Base-by-base conservation (phyloP, 1,140 invertebrate species). In the Eupeodes corollae region DNA sequence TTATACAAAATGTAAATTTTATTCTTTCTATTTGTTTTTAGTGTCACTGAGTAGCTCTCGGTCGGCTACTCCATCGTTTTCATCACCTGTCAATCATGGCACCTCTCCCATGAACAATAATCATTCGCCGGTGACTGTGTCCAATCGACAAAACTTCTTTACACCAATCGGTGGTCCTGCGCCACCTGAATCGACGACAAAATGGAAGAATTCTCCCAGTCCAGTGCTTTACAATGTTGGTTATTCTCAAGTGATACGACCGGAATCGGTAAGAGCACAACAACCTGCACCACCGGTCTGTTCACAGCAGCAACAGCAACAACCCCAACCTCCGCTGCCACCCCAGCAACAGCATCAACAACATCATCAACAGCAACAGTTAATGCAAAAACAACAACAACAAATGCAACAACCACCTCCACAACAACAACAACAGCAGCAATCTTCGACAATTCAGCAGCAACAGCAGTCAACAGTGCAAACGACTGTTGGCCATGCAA, bases 1-100 rank as follows among this genome's bases (percentile, higher is more conserved):
- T 21, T 48, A 13, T 8, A 13, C 18, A 9, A 38, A n/a, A n/a
- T 10, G 45, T 42, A 31, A 39, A 38, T 34, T 43, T 44, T 13
- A 50, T 48, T 49, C 32, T 46, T 44, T 52, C 9, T 52, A 38
- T 52, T 43, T 48, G 59, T 48, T 70, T 75, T 32, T 61, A 88
- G 91, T 96, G 47, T 95, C 90, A 11, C 73, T 96, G 46, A 88
- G 90, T 57, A 91, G 88, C 67, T 94, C 91, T 9, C 78, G 89
- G 49, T 91, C 91, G 45, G 84, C 86, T 47, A 91, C 88, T 35
- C 88, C 89, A 48, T 86, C 86, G 30, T 89, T 85, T 66, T 87
- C 85, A 37, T 88, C 86, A 16, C 83, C 84, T 56, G 83, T 80
- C 26, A 78, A 82, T 61, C 72, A 81, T 58, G 73, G 78, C 56